phyloP scores from a whole-genome alignment of 2,888 invertebrate genomes.

The Caenorhabditis afra region DNA sequence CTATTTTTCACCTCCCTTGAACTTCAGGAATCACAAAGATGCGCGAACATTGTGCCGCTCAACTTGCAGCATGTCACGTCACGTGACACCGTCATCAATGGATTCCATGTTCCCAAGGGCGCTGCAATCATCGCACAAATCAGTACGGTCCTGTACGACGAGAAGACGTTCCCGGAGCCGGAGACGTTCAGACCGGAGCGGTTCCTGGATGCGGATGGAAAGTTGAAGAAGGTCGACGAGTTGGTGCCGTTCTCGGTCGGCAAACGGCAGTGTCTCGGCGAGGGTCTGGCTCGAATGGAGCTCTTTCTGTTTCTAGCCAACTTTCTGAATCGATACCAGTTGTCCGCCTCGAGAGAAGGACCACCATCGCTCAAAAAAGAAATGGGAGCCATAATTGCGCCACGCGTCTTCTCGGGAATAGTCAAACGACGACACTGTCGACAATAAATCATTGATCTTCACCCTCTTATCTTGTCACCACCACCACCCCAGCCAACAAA shows the following conservation, averaged over 20 bases:
- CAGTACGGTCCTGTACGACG: slow-evolving; percentile 56
- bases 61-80: slow-evolving; percentile 54
- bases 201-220: slow-evolving; percentile 69
- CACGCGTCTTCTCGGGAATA: not conserved
- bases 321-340: slow-evolving; percentile 47
- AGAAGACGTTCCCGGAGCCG: slow-evolving; percentile 69
- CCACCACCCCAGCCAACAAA: too few relatives aligned
- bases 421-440: not conserved
- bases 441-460: too few relatives aligned
- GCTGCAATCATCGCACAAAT: slow-evolving; percentile 62
- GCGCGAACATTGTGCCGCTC: slow-evolving; percentile 59
- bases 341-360: not conserved
- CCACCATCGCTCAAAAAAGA: slow-evolving; percentile 29
- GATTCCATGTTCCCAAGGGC: slow-evolving; percentile 43
- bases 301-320: slow-evolving; percentile 48
- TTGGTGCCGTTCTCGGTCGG: slow-evolving; percentile 55
- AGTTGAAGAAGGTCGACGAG: slow-evolving; percentile 55
- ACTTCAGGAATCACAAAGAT: slow-evolving; percentile 60
- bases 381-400: slow-evolving; percentile 5
- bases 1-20: too few relatives aligned
- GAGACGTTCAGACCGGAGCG: slow-evolving; percentile 68
- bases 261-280: slow-evolving; percentile 49
- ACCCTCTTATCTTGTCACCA: too few relatives aligned
- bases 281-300: slow-evolving; percentile 58
- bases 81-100: slow-evolving; percentile 45